Evolutionary conservation across 2,797 vertebrate species (phyloP).

Genomic region (Pristis pectinata): DNA sequence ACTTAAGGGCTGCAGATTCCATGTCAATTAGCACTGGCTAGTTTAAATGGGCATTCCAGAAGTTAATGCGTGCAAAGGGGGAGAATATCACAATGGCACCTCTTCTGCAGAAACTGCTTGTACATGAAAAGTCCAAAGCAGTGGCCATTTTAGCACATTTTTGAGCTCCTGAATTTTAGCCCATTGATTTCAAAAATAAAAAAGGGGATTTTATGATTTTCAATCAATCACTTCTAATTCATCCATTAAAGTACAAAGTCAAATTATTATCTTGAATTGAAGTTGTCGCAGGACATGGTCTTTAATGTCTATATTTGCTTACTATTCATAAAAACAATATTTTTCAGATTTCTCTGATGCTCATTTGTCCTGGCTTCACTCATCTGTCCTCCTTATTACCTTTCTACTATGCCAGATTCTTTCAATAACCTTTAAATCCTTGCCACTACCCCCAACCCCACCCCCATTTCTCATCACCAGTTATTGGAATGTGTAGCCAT

Average conservation of each 20-base stretch:
- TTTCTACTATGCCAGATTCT: slow-evolving; percentile 6
- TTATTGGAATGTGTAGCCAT: slow-evolving; percentile 9
- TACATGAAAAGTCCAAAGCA: too few relatives aligned
- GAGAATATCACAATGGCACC: too few relatives aligned
- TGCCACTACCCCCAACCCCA: background rate
- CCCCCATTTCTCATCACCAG: slow-evolving; percentile 8
- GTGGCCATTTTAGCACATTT: too few relatives aligned
- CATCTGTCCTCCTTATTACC: slow-evolving; percentile 27
- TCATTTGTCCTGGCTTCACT: slow-evolving; percentile 8
- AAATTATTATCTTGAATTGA: background rate
- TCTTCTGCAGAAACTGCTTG: too few relatives aligned
- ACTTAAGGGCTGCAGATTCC: too few relatives aligned
- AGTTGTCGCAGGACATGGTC: background rate
- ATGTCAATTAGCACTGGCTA: too few relatives aligned
- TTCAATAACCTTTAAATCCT: background rate
- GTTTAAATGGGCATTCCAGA: too few relatives aligned
- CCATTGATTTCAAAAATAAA: background rate
- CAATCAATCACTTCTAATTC: background rate
- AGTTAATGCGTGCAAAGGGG: too few relatives aligned
- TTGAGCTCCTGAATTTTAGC: too few relatives aligned
- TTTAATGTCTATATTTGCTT: background rate
- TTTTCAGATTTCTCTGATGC: background rate
- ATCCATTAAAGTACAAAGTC: background rate
- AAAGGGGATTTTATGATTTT: background rate
- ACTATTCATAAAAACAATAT: background rate